Evolutionary conservation across 1,140 invertebrate genomes (phyloP).

Genomic region (Pygmarrhopalites habei): DNA sequence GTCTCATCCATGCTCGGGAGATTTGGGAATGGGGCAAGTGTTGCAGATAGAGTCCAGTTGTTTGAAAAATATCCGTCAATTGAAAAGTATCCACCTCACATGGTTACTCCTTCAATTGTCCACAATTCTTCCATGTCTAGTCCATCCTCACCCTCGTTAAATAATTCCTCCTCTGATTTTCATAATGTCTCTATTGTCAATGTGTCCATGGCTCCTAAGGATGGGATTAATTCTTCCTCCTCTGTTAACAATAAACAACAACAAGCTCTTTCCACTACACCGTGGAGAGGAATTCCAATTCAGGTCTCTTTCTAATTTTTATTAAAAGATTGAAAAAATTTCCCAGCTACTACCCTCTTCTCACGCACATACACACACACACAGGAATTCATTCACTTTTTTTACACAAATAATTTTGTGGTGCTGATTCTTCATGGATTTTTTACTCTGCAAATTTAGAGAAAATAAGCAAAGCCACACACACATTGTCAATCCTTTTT

Average conservation of each 20-base stretch:
- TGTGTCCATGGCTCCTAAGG: conserved; percentile 7
- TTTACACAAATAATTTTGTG: too few species aligned
- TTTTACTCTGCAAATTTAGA: too few species aligned
- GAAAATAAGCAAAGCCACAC: too few species aligned
- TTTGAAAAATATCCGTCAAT: conserved; percentile 39
- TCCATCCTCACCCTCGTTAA: background rate
- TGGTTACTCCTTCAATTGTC: conserved; percentile 4
- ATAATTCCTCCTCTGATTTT: background rate
- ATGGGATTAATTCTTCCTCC: background rate
- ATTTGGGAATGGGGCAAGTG: conserved; percentile 33
- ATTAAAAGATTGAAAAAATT: too few species aligned
- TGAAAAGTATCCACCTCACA: background rate
- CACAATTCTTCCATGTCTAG: background rate
- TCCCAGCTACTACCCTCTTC: too few species aligned
- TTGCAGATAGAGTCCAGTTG: conserved; percentile 37
- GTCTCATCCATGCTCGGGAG: conserved; percentile 22
- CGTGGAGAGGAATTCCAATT: conserved; percentile 2
- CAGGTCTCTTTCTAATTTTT: too few species aligned
- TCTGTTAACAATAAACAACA: background rate
- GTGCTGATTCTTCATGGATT: too few species aligned
- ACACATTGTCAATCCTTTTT: too few species aligned
- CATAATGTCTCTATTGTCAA: conserved; percentile 2
- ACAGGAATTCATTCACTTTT: too few species aligned
- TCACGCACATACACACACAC: too few species aligned
- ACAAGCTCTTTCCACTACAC: background rate